These are phyloP conservation scores for Nycticryphes semicollaris DNA, from an alignment of 2,113 vertebrate species.

Conservation along the genomic window DNA sequence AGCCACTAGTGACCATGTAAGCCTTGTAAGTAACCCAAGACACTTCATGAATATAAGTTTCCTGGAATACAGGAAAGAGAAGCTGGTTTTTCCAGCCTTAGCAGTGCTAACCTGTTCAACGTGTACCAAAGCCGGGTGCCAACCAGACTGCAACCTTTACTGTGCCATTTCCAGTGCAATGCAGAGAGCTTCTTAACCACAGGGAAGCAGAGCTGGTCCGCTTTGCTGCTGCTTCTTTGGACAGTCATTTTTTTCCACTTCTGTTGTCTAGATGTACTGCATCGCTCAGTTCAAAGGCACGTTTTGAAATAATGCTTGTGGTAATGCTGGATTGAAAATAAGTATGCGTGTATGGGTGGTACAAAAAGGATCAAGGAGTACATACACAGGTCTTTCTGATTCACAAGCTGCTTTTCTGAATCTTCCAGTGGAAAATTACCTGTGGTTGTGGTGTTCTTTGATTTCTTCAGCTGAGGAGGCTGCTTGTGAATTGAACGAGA, in stretches of 20 bases:
- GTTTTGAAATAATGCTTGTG: background rate
- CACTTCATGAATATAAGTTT: background rate
- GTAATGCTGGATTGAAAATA: background rate
- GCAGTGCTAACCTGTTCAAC: rapidly evolving
- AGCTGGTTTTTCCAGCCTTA: background rate
- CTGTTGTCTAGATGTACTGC: background rate
- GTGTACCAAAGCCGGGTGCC: background rate
- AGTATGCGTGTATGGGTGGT: background rate
- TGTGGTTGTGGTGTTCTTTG: background rate
- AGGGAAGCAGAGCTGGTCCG: background rate
- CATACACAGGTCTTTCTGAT: background rate
- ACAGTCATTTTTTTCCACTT: background rate
- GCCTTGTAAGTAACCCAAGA: background rate
- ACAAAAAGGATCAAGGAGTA: background rate
- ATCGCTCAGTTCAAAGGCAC: background rate
- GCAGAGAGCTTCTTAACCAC: background rate
- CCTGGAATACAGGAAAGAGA: background rate
- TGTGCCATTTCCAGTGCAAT: background rate
- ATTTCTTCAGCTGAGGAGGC: background rate
- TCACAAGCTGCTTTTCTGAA: background rate
- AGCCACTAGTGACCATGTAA: background rate
- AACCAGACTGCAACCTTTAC: background rate
- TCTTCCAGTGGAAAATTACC: background rate
- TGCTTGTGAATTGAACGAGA: background rate
- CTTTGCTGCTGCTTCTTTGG: background rate